Percentiles rank a stretch among this genome's conserved stretches.
Conservation (phyloP, 2,797 vertebrate species). For the Sebastes iracundus region DNA sequence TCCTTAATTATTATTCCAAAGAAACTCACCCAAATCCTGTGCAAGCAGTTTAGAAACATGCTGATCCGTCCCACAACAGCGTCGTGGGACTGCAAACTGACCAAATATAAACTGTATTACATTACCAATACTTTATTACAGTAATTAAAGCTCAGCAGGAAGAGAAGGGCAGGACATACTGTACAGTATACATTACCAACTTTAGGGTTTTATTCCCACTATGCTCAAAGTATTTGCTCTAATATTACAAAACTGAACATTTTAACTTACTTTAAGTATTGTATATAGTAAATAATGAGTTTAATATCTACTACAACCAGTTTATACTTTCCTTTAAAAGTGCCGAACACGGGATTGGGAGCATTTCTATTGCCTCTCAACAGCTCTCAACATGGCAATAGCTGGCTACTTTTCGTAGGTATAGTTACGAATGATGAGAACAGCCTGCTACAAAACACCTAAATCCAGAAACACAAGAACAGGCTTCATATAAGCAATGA, state of each 20-base stretch:
- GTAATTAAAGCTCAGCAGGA: neutral
- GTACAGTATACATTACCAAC: neutral
- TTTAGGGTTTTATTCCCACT: neutral
- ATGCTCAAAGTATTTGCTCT: neutral
- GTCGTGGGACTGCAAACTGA: no score
- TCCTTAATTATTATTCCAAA: neutral
- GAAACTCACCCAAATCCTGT: neutral
- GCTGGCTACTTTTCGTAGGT: no score
- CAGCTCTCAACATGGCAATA: no score
- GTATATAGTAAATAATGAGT: no score
- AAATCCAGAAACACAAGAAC: neutral
- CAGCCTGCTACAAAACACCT: neutral
- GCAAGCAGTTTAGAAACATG: constrained; percentile 14
- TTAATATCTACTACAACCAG: no score
- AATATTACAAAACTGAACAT: neutral
- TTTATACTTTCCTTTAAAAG: no score
- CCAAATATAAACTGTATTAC: no score
- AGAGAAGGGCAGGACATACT: no score
- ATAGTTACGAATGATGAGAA: no score
- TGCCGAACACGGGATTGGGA: no score
- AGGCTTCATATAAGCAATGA: neutral
- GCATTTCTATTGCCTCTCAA: no score
- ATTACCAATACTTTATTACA: no score
- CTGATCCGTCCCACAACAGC: neutral
- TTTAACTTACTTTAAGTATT: neutral